Evolutionary conservation across 1,140 invertebrate species (phyloP).

Genomic region (Steinernema khuongi): DNA sequence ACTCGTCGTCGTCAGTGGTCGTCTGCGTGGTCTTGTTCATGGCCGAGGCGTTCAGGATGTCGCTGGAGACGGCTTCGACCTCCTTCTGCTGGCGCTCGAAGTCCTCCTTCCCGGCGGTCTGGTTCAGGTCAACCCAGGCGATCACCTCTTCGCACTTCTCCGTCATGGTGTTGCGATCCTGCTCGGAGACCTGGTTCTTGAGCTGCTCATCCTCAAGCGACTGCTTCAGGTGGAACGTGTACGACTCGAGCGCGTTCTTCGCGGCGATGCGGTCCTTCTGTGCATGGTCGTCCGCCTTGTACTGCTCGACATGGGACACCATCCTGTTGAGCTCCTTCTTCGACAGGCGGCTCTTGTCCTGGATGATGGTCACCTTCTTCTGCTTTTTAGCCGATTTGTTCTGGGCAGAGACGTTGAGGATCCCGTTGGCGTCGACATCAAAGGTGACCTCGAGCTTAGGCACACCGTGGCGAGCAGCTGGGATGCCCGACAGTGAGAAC

Average conservation of each 20-base stretch:
- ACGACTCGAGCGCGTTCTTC: constrained; percentile 48
- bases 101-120: constrained; percentile 62
- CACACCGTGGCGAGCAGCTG: constrained; percentile 85
- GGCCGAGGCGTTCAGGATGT: no score
- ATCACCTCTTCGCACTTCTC: constrained; percentile 33
- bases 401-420: constrained; percentile 71
- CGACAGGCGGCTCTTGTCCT: constrained; percentile 62
- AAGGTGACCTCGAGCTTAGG: constrained; percentile 85
- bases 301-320: constrained; percentile 65
- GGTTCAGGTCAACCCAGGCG: constrained; percentile 64
- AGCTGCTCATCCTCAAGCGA: constrained; percentile 33
- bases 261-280: constrained; percentile 53
- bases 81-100: constrained; percentile 60
- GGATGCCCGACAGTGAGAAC: constrained; percentile 86
- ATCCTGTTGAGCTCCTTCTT: constrained; percentile 62
- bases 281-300: constrained; percentile 61
- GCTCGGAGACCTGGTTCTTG: constrained; percentile 14
- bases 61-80: constrained; percentile 63
- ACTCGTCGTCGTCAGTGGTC: no score
- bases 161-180: constrained; percentile 9
- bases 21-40: no score
- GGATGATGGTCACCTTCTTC: constrained; percentile 64
- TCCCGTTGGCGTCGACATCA: no score
- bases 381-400: constrained; percentile 72
- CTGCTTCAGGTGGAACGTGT: constrained; percentile 34